Base-by-base conservation (phyloP, 2,113 vertebrate genomes). In the Phrynosoma blainvillii region DNA sequence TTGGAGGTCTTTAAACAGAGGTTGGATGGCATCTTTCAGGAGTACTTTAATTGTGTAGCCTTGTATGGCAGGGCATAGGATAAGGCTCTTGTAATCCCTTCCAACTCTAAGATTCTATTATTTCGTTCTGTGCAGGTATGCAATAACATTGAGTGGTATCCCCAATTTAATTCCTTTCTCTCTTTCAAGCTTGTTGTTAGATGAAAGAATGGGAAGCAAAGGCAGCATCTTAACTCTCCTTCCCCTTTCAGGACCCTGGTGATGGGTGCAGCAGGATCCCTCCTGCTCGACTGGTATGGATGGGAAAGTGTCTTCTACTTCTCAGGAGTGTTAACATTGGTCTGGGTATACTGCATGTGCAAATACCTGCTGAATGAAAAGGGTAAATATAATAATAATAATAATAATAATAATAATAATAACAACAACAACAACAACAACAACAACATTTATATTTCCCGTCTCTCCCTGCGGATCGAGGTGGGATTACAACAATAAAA, bases 241-340 rank as follows among this genome's bases (percentile, higher is more conserved):
- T 89, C 92, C 5, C 76, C 70, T 84, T 90, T 21, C 92, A 99
- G 98, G 90, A 99, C 98, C 0, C 93, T 99, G 93, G 94, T 99
- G 95, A 98, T 98, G 0, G 98, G 99, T 1, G 98, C 96, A 0
- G 95, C 96, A 4, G 98, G 99, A 54, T 99, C 98, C 27, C 95
- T 99, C 80, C 98, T 99, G 93, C 94, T 99, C 93, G 98, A 99
- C 10, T 93, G 97, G 92, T 98, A 97, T 0, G 97, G 98, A 91
- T 99, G 98, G 99, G 97, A 98, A 88, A 98, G 98, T 0, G 98
- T 99, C 86, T 99, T 99, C 95, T 99, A 98, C 73, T 96, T 98
- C 91, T 97, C 98, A 0, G 99, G 98, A 0, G 92, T 98, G 27
- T 97, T 99, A 76, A 98, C 98, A 0, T 91, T 99, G 87, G 94